phyloP scores from a whole-genome alignment of 2,113 vertebrate species.

The Crypturellus undulatus region DNA sequence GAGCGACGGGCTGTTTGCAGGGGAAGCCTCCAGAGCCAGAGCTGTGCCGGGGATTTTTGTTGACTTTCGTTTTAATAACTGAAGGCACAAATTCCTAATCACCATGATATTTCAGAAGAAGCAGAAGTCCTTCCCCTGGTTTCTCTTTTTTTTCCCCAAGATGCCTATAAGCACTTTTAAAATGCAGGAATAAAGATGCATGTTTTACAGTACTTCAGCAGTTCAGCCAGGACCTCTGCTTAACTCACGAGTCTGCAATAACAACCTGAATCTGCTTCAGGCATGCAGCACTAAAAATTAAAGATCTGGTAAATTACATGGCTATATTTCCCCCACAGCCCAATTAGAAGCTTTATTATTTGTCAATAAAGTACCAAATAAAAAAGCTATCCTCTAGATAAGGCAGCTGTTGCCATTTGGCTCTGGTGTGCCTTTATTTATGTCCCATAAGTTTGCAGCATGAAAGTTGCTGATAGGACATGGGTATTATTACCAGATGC shows the following conservation, averaged over 20 bases:
- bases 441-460: constrained; percentile 18
- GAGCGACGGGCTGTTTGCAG: neutral
- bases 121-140: neutral
- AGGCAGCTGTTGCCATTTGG: constrained; percentile 66
- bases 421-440: constrained; percentile 33
- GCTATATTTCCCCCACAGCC: constrained; percentile 59
- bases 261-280: constrained; percentile 68
- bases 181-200: constrained; percentile 9
- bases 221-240: constrained; percentile 27
- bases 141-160: neutral
- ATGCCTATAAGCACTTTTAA: neutral
- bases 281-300: constrained; percentile 72
- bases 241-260: constrained; percentile 40
- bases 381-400: constrained; percentile 67
- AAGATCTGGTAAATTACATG: constrained; percentile 74
- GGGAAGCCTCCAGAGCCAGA: neutral
- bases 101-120: neutral
- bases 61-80: neutral
- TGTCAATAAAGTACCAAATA: constrained; percentile 75
- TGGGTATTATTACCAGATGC: constrained; percentile 36
- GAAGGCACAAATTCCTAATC: neutral
- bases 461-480: constrained; percentile 63
- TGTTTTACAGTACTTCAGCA: constrained; percentile 41
- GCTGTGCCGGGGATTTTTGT: neutral
- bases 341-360: constrained; percentile 79